phyloP scores from a whole-genome alignment of 2,113 vertebrate genomes.

The Circaetus cinerascens region DNA sequence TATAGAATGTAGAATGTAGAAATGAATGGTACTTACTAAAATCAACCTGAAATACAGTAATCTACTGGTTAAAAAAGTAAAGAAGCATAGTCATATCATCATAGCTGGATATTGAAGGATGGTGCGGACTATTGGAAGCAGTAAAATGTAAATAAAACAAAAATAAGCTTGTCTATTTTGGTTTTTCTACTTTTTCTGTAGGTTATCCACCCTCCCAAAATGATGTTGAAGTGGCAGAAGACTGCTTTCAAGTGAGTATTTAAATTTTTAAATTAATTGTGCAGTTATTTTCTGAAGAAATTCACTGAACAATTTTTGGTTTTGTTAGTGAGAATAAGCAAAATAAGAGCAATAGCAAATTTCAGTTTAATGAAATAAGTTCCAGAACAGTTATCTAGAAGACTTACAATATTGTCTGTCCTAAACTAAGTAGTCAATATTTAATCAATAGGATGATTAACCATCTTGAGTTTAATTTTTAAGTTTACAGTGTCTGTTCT shows the following conservation, averaged over 20 bases:
- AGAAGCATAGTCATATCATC: not conserved
- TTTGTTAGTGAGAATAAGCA: not conserved
- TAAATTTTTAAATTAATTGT: not conserved
- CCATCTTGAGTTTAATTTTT: not conserved
- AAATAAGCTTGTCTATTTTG: not conserved
- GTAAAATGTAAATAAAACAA: not conserved
- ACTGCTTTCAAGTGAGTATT: slow-evolving; percentile 86
- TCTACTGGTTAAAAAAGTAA: not conserved
- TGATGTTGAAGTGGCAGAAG: slow-evolving; percentile 82
- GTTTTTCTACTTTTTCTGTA: slow-evolving; percentile 21
- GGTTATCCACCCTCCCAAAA: slow-evolving; percentile 81
- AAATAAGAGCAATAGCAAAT: not conserved
- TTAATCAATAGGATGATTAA: not conserved
- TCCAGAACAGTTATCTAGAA: not conserved
- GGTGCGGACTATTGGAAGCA: not conserved
- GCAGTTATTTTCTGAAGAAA: not conserved
- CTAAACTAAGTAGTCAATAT: not conserved
- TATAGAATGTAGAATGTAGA: not conserved
- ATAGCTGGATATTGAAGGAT: not conserved
- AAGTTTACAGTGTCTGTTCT: not conserved
- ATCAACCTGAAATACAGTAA: not conserved
- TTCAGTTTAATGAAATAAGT: not conserved
- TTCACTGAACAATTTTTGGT: not conserved
- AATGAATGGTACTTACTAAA: not conserved
- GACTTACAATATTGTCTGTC: not conserved